Base-by-base conservation (phyloP, 2,888 invertebrate species). In the Eucriotettix oculatus region DNA sequence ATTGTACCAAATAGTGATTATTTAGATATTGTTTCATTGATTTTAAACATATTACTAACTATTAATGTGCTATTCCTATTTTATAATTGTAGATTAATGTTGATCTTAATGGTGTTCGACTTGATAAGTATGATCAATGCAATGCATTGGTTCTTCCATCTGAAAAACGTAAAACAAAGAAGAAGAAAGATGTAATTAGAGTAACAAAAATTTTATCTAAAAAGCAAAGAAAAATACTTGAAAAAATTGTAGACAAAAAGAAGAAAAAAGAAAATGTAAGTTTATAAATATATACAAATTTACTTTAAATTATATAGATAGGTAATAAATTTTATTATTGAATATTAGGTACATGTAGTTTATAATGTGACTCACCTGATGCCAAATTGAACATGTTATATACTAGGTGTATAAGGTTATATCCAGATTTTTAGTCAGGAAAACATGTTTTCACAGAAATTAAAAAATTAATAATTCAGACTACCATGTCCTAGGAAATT, bases 201-300 rank as follows among this genome's bases (percentile, higher is more conserved):
- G 74, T 76, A 54, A 83, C 80, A 1, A 80, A 80, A 68, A 81
- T 90, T 65, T 74, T 97, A 10, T 88, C 92, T 0, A 96, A 92
- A 70, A 93, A 90, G 65, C 90, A 93, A 67, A 77, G 90, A 59
- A 95, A 94, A 71, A 79, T 82, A 62, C 74, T 96, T 58, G 87
- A 94, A 69, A 87, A 90, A 73, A 83, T 97, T 69, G 83, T 95
- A 1, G 88, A 93, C 56, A 84, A 84, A 65, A 95, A 94, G 70
- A 83, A 88, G 68, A 94, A 95, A 69, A 97, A 96, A 71, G 82
- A 85, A 70, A 86, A 87, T 71, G 94, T 94, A 79, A 79, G 81
- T 73, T 29, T 5, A 5, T 29, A 29, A 29, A 29, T 29, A 29
- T 29, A 29, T 29, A 29, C 29, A 29, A 29, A 29, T 29, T 29